Evolutionary conservation across 2,113 vertebrate species (phyloP).

Genomic region (Brachyhypopomus occidentalis): DNA sequence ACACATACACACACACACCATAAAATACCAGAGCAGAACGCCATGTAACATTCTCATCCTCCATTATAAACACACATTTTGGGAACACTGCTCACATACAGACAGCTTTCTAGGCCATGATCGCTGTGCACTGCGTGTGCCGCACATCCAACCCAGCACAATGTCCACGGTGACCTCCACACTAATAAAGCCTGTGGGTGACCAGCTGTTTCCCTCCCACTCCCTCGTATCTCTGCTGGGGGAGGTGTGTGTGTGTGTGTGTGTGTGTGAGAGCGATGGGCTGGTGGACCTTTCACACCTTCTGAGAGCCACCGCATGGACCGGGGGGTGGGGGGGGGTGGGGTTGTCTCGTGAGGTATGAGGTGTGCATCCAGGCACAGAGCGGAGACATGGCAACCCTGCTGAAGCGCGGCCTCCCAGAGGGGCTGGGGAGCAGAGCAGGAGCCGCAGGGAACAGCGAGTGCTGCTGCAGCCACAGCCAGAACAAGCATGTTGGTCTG

Average conservation of each 20-base stretch:
- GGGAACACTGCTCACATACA: background rate
- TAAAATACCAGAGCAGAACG: background rate
- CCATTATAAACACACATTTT: conserved; percentile 2
- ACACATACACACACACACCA: background rate
- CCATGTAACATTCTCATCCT: conserved; percentile 1
- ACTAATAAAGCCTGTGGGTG: conserved; percentile 18
- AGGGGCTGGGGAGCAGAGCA: background rate
- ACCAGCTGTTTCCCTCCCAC: conserved; percentile 19
- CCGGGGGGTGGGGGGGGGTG: background rate
- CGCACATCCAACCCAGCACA: conserved; percentile 10
- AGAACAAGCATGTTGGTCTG: background rate
- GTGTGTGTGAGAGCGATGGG: background rate
- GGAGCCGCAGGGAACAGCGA: background rate
- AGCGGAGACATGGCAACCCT: background rate
- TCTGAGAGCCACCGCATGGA: background rate
- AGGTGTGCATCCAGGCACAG: background rate
- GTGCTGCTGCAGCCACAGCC: background rate
- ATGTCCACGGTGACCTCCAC: background rate
- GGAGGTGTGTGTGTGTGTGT: conserved; percentile 6
- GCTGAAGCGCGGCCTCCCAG: background rate
- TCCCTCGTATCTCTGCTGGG: background rate
- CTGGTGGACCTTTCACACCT: background rate
- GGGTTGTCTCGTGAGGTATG: conserved; percentile 20
- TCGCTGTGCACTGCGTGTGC: background rate
- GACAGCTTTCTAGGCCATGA: background rate